phyloP scores from a whole-genome alignment of 2,113 vertebrate species.

The Myrmophylax atrothorax region DNA sequence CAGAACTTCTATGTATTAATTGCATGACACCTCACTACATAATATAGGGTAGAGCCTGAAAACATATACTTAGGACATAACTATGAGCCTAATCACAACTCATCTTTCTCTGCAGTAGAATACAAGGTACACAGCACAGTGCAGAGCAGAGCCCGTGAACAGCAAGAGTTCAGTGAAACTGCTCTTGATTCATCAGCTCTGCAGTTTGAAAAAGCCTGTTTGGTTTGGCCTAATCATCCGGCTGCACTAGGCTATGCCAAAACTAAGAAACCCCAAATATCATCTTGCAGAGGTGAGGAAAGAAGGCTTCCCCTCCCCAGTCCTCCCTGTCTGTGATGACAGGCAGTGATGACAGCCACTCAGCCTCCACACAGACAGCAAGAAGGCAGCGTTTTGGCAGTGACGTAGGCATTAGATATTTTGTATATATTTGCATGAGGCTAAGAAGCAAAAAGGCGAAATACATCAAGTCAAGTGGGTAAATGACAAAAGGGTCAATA shows the following conservation, averaged over 20 bases:
- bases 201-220: background rate
- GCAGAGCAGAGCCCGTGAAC: background rate
- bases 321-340: background rate
- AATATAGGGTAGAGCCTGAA: background rate
- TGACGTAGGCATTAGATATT: too few species aligned
- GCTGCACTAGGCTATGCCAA: background rate
- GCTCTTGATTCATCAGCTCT: background rate
- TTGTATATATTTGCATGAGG: too few species aligned
- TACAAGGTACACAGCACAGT: background rate
- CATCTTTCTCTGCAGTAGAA: background rate
- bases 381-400: background rate
- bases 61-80: conserved; percentile 17
- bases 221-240: background rate
- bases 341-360: background rate
- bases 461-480: too few species aligned
- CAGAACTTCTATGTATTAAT: background rate
- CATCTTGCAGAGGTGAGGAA: background rate
- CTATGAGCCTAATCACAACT: background rate
- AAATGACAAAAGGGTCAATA: too few species aligned
- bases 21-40: background rate
- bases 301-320: background rate
- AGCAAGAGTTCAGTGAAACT: background rate
- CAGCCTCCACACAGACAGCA: background rate
- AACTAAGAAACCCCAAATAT: background rate
- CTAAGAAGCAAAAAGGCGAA: too few species aligned